Conservation (phyloP, 2,113 vertebrate species). For the Trogon surrucura region DNA sequence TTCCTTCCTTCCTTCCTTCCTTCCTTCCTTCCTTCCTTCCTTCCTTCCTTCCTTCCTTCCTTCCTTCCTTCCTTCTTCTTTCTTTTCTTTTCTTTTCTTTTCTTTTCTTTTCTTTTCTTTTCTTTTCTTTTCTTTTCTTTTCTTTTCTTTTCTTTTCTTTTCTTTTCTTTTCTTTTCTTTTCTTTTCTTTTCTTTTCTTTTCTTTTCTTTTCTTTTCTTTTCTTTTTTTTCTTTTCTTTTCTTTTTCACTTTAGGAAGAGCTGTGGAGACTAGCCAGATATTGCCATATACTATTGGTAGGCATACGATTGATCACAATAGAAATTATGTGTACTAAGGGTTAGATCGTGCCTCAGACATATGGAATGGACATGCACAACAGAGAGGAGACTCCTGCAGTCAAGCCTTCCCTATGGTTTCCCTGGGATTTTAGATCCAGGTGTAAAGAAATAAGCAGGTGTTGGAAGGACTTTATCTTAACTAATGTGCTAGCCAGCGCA, state of each 20-base stretch:
- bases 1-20: too few species aligned
- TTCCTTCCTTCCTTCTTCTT: too few species aligned
- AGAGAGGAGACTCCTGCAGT: background rate
- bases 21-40: too few species aligned
- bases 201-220: background rate
- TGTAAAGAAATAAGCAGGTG: conserved; percentile 14
- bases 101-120: too few species aligned
- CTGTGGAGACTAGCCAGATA: background rate
- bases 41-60: too few species aligned
- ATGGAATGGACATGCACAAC: background rate
- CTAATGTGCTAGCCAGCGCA: background rate
- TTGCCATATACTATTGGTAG: background rate
- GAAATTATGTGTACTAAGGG: background rate
- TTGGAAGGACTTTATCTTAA: conserved; percentile 6
- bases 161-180: too few species aligned
- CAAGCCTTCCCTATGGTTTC: background rate
- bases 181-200: too few species aligned
- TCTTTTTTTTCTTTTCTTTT: background rate
- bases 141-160: too few species aligned
- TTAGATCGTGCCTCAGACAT: background rate
- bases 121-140: too few species aligned
- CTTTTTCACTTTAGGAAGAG: background rate
- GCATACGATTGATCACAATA: background rate
- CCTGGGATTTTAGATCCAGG: background rate
- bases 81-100: too few species aligned